These are phyloP conservation scores for Periophthalmus magnuspinnatus DNA, from an alignment of 2,797 vertebrate genomes.

Conservation along the genomic window DNA sequence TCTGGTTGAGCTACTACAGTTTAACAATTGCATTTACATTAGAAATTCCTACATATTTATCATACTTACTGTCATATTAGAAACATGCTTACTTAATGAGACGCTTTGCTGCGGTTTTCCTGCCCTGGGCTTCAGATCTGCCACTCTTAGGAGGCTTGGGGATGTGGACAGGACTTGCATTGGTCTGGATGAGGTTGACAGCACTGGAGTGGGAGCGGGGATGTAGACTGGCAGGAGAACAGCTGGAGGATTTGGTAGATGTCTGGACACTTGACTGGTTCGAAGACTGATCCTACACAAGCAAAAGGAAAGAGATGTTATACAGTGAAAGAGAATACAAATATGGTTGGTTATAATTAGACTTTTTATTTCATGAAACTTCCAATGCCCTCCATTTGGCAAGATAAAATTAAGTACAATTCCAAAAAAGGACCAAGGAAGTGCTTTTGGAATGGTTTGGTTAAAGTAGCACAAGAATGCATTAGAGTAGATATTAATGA, in stretches of 20 bases:
- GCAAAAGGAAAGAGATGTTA: slow-evolving; percentile 34
- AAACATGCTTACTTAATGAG: slow-evolving; percentile 82
- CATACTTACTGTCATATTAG: not conserved
- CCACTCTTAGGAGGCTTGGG: slow-evolving; percentile 77
- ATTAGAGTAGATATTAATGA: slow-evolving; percentile 68
- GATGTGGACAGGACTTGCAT: slow-evolving; percentile 47
- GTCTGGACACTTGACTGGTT: slow-evolving; percentile 65
- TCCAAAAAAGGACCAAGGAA: slow-evolving; percentile 43
- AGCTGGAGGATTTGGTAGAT: slow-evolving; percentile 59
- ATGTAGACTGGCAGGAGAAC: slow-evolving; percentile 66
- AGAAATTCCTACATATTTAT: not conserved
- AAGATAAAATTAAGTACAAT: slow-evolving; percentile 12
- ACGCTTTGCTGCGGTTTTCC: slow-evolving; percentile 81
- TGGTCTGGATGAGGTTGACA: slow-evolving; percentile 72
- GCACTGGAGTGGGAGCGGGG: slow-evolving; percentile 63
- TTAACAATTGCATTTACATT: not conserved
- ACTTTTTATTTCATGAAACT: not conserved
- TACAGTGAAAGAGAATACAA: slow-evolving; percentile 1
- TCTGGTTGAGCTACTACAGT: not conserved
- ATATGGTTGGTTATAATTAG: not conserved
- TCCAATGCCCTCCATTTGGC: not conserved
- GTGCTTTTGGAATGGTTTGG: slow-evolving; percentile 34
- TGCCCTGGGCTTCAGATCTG: slow-evolving; percentile 72
- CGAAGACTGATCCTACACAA: slow-evolving; percentile 77
- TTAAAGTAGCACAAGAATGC: slow-evolving; percentile 60